phyloP scores from a whole-genome alignment of 1,140 invertebrate genomes.

The Ceratoteleas bidentatus region DNA sequence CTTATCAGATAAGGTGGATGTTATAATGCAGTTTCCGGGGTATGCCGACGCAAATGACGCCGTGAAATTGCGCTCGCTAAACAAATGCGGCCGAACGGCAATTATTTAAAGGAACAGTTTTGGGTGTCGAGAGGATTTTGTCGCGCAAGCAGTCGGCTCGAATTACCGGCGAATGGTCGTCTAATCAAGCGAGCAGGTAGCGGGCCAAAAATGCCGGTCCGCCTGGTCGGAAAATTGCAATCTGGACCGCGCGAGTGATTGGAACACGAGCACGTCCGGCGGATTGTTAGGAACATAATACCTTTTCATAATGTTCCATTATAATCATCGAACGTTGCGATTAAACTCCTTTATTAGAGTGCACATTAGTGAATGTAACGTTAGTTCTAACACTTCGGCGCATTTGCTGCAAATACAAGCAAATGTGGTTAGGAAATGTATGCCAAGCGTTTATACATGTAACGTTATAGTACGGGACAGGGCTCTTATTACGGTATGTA shows the following conservation, averaged over 20 bases:
- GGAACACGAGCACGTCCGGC: slow-evolving; percentile 3
- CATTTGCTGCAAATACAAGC: slow-evolving; percentile 70
- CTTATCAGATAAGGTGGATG: slow-evolving; percentile 44
- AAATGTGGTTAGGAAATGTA: slow-evolving; percentile 78
- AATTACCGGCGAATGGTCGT: neutral
- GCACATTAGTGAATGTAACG: slow-evolving; percentile 50
- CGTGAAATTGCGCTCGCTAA: slow-evolving; percentile 12
- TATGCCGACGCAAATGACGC: slow-evolving; percentile 23
- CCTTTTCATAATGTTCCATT: slow-evolving; percentile 43
- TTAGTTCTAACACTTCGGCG: slow-evolving; percentile 65
- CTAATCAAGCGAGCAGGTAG: neutral
- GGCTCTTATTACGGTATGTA: slow-evolving; percentile 78
- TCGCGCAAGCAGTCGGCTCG: neutral
- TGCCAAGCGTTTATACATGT: slow-evolving; percentile 73
- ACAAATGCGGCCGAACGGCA: too few species aligned
- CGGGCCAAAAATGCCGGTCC: neutral
- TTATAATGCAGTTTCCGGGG: slow-evolving; percentile 33
- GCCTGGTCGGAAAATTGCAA: slow-evolving; percentile 6
- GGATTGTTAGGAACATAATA: slow-evolving; percentile 39
- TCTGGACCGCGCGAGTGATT: slow-evolving; percentile 23
- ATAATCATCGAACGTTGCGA: slow-evolving; percentile 49
- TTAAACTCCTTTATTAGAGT: slow-evolving; percentile 54
- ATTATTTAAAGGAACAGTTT: too few species aligned
- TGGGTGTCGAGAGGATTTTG: neutral
- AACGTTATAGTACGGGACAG: slow-evolving; percentile 73